A percentile compares a stretch with the other conserved stretches of the same genome.
phyloP scores from a whole-genome alignment of 2,113 vertebrate genomes.

The Gavialis gangeticus region DNA sequence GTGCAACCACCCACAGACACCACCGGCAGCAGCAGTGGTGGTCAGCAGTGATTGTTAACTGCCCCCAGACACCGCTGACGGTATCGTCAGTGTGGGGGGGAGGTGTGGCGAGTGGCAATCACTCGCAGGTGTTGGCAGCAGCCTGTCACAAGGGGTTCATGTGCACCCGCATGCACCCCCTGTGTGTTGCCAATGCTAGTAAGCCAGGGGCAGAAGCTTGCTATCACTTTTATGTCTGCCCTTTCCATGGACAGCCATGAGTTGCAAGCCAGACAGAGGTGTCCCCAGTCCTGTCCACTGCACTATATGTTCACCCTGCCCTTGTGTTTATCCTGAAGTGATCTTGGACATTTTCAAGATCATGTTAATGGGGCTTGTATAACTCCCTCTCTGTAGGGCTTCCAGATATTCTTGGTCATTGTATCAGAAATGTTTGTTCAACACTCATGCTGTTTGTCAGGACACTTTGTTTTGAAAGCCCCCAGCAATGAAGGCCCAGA shows the following conservation, averaged over 20 bases:
- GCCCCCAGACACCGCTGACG: too few relatives aligned
- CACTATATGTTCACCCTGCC: not conserved
- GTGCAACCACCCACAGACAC: too few relatives aligned
- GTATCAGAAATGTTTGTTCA: not conserved
- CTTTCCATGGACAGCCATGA: not conserved
- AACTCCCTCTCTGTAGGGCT: not conserved
- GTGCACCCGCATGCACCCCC: too few relatives aligned
- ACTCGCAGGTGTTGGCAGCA: too few relatives aligned
- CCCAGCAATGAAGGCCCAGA: not conserved
- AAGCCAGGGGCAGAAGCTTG: not conserved
- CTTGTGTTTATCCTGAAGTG: not conserved
- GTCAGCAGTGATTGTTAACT: too few relatives aligned
- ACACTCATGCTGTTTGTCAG: not conserved
- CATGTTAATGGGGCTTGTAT: fast-evolving
- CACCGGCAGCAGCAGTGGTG: too few relatives aligned
- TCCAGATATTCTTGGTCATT: not conserved
- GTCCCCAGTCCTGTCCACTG: fast-evolving
- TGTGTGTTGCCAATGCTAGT: too few relatives aligned
- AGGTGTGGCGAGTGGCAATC: too few relatives aligned
- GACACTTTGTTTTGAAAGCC: not conserved
- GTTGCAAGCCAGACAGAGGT: not conserved
- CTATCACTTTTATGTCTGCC: not conserved
- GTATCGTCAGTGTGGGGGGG: too few relatives aligned
- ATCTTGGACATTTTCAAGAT: not conserved
- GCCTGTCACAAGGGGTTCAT: too few relatives aligned